Base-by-base conservation (phyloP, 1,140 invertebrate genomes). In the Parapsyche elsis region DNA sequence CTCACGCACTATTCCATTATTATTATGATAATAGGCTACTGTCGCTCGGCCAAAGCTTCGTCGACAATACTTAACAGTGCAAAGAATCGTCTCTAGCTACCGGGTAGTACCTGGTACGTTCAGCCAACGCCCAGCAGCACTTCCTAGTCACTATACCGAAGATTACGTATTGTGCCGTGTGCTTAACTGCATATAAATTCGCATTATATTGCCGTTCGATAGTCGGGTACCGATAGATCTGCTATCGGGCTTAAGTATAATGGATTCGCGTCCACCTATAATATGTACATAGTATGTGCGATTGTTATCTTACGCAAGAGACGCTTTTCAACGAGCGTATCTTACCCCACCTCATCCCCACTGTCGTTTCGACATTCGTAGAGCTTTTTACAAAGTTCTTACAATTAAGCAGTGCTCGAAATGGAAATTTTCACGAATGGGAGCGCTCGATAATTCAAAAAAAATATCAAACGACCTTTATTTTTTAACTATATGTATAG, bases 121-220 rank as follows among this genome's bases (percentile, higher is more conserved):
- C 14, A 4, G 67, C 14, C 23, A 21, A 30, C 19, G 67, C 19
- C 14, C 12, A 14, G 14, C 53, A 44, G 45, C 24, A 79, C 81
- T 81, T 81, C 81, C 78, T 82, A 19, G 78, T 80, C 46, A 44
- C n/a, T 5, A 2, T 53, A 12, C 49, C 7, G n/a, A 24, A 75
- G 81, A 82, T 82, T 82, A 79, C 81, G 67, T 77, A 82, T 82
- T 82, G 81, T 82, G 46, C 57, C 57, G 74, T 19, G 53, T 64
- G 38, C 79, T 73, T 57, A 57, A 57, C 64, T 23, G 45, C 19
- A 38, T 16, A 78, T 78, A 81, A 81, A 81, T 81, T 77, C 59
- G 38, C 74, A 75, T 75, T 75, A 74, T 81, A 53, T 14, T 53
- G 16, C 49, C 12, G 16, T 53, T 14, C 16, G 16, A 53, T 53